Evolutionary conservation across 2,797 vertebrate genomes (phyloP).

Genomic region (Anas georgica): DNA sequence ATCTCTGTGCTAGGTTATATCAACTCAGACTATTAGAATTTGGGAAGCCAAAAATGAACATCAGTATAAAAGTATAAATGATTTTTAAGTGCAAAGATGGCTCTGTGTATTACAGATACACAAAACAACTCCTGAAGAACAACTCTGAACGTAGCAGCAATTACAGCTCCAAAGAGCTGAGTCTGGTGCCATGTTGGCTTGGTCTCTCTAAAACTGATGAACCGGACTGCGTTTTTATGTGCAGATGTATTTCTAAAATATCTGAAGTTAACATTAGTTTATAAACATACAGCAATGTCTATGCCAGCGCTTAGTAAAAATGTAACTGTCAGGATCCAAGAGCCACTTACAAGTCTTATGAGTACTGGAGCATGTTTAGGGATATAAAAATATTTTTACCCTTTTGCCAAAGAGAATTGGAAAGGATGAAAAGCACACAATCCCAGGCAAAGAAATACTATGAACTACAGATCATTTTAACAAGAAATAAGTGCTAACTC

Average conservation of each 20-base stretch:
- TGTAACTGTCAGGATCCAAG: background rate
- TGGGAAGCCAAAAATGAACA: background rate
- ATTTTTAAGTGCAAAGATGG: background rate
- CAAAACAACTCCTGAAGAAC: background rate
- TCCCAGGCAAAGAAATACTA: background rate
- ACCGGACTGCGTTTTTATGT: background rate
- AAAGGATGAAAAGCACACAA: background rate
- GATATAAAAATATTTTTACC: conserved; percentile 39
- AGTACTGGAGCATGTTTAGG: background rate
- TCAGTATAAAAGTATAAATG: background rate
- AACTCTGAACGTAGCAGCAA: background rate
- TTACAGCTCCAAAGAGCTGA: background rate
- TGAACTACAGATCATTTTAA: background rate
- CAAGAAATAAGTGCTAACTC: background rate
- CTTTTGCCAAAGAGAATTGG: background rate
- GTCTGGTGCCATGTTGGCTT: background rate
- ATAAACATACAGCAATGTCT: background rate
- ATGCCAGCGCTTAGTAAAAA: background rate
- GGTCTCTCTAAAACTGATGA: fast-evolving
- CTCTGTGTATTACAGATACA: background rate
- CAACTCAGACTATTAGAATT: background rate
- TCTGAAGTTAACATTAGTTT: background rate
- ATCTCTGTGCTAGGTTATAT: background rate
- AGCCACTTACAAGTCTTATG: background rate
- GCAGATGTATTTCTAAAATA: background rate